Percentiles rank a stretch among this genome's conserved stretches.
Evolutionary conservation across 53 echinoderm and acorn worm genomes (phyloP).

Genomic region (Echinometra lucunter): DNA sequence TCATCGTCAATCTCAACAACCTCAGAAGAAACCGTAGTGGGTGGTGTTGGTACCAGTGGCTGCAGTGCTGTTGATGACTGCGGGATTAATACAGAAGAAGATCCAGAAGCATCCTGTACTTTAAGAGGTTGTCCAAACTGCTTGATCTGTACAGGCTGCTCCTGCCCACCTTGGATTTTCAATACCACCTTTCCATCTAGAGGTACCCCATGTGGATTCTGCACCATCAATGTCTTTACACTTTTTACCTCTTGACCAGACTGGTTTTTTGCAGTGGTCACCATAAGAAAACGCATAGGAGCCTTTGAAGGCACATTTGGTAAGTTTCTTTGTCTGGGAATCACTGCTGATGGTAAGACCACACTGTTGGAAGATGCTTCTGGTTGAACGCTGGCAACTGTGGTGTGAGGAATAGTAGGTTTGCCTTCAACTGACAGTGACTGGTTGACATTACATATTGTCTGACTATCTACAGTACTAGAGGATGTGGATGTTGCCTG

Average conservation of each 20-base stretch:
- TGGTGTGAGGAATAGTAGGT: not conserved
- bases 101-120: not conserved
- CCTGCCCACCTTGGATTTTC: not conserved
- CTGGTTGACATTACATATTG: not conserved
- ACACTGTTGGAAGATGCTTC: not conserved
- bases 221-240: not conserved
- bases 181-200: not conserved
- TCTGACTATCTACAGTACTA: not conserved
- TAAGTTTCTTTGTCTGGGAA: not conserved
- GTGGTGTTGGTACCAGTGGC: not conserved
- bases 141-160: not conserved
- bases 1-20: constrained; percentile 51
- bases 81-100: not conserved
- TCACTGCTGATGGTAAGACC: not conserved
- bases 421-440: not conserved
- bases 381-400: not conserved
- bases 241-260: not conserved
- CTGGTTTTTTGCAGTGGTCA: not conserved
- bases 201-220: not conserved
- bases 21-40: not conserved
- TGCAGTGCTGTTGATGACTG: not conserved
- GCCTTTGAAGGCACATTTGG: not conserved
- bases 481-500: not conserved
- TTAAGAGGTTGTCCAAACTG: not conserved
- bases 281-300: not conserved